Conservation (phyloP, 64 coral and sea anemone genomes). For the Astreopora myriophthalma region DNA sequence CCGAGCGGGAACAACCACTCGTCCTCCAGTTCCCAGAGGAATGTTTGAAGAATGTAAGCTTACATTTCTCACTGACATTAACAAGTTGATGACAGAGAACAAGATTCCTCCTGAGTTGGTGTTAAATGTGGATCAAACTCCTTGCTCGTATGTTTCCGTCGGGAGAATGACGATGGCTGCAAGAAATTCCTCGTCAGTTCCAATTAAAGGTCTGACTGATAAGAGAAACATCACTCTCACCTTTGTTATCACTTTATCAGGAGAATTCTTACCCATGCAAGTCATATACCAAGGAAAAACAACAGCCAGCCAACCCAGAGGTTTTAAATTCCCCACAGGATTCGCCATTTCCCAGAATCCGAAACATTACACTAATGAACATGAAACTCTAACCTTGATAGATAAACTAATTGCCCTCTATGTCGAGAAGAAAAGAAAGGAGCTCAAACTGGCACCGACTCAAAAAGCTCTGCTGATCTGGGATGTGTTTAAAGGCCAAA, state of each 20-base stretch:
- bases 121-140: slow-evolving; percentile 55
- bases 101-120: slow-evolving; percentile 31
- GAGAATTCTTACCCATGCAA: slow-evolving; percentile 60
- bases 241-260: slow-evolving; percentile 38
- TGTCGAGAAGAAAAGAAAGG: slow-evolving; percentile 51
- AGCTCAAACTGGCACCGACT: slow-evolving; percentile 52
- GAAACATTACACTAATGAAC: slow-evolving; percentile 65
- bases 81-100: neutral
- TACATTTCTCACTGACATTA: slow-evolving; percentile 30
- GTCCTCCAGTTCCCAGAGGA: slow-evolving; percentile 32
- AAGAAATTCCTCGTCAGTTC: slow-evolving; percentile 35
- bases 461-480: slow-evolving; percentile 59
- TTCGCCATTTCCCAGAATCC: slow-evolving; percentile 40
- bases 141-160: slow-evolving; percentile 46
- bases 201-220: slow-evolving; percentile 56
- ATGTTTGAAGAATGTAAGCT: slow-evolving; percentile 49
- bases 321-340: slow-evolving; percentile 48
- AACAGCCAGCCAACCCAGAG: slow-evolving; percentile 48
- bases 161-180: slow-evolving; percentile 37
- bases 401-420: slow-evolving; percentile 61
- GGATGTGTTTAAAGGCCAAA: slow-evolving; percentile 71
- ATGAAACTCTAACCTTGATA: slow-evolving; percentile 54
- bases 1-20: slow-evolving; percentile 38
- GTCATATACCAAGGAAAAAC: slow-evolving; percentile 66
- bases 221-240: slow-evolving; percentile 62